phyloP scores from a whole-genome alignment of 2,888 invertebrate species.

The Platycnemis pennipes region DNA sequence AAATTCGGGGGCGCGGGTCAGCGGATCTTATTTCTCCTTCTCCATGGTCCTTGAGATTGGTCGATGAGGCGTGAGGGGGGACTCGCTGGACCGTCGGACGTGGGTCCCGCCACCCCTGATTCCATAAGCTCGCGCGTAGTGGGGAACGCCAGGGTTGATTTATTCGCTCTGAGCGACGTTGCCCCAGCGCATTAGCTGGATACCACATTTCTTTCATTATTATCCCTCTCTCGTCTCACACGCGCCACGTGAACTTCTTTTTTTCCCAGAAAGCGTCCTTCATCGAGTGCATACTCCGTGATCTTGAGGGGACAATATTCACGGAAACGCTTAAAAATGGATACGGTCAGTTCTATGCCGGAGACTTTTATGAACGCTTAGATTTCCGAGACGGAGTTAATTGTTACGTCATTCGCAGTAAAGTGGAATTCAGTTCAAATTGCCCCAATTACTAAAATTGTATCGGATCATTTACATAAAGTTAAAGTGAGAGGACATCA shows the following conservation, averaged over 20 bases:
- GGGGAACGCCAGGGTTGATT: not conserved
- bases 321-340: too few relatives aligned
- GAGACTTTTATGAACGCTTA: too few relatives aligned
- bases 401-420: too few relatives aligned
- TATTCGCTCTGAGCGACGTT: not conserved
- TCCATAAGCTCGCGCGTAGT: not conserved
- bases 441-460: too few relatives aligned
- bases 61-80: not conserved
- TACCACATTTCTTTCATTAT: not conserved
- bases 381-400: too few relatives aligned
- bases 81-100: not conserved
- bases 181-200: not conserved
- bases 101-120: not conserved
- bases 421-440: too few relatives aligned
- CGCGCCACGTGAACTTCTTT: not conserved
- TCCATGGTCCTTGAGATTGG: not conserved
- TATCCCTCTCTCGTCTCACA: not conserved
- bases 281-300: too few relatives aligned
- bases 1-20: not conserved
- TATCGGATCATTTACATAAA: too few relatives aligned
- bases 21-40: not conserved
- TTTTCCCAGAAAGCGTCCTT: not conserved
- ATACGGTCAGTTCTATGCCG: too few relatives aligned
- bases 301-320: too few relatives aligned
- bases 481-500: too few relatives aligned